These are phyloP conservation scores for Prunella fulvescens DNA, from an alignment of 2,113 vertebrate species.

Conservation along the genomic window DNA sequence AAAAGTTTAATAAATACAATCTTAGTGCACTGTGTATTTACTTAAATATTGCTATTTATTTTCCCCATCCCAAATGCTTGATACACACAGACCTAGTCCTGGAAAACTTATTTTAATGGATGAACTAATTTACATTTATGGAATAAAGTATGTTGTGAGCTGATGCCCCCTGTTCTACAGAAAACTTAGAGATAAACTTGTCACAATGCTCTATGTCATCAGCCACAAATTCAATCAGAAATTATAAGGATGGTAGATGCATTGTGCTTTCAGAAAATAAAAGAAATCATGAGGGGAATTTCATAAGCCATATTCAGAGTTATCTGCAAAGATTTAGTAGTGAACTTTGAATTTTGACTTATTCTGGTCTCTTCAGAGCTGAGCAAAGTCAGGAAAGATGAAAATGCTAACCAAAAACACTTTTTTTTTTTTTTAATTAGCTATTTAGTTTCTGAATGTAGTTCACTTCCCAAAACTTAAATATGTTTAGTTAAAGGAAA, in stretches of 20 bases:
- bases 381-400: neutral
- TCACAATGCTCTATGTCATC: neutral
- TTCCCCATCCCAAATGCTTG: neutral
- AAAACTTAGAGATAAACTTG: neutral
- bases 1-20: constrained; percentile 66
- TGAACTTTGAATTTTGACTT: neutral
- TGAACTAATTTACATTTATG: neutral
- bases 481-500: neutral
- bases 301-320: neutral
- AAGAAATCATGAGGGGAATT: neutral
- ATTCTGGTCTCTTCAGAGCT: neutral
- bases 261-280: neutral
- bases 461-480: neutral
- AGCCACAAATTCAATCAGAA: neutral
- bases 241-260: neutral
- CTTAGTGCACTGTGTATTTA: constrained; percentile 30
- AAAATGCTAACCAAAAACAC: neutral
- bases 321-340: neutral
- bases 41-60: constrained; percentile 16
- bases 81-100: neutral
- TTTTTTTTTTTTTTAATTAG: neutral
- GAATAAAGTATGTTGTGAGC: neutral
- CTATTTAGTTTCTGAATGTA: neutral
- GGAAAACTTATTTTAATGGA: neutral
- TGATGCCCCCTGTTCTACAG: neutral